Evolutionary conservation across 2,113 vertebrate species (phyloP), one percentile per base, ranked within the genome.

Genomic region (Myocastor coypus): DNA sequence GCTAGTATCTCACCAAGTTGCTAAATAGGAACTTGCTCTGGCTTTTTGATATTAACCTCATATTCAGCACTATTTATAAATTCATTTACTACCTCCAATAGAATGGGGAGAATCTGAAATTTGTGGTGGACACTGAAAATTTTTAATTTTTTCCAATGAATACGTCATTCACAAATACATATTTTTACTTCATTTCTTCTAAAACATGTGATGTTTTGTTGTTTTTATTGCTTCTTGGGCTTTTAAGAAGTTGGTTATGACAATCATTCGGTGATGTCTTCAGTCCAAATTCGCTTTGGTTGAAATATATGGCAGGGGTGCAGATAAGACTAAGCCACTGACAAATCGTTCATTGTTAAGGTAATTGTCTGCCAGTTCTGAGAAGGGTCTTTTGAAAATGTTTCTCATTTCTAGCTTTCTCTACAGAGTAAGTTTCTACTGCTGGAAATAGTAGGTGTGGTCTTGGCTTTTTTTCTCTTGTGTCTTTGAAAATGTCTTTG

Each of bases 181-280:
- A 69, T 0, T 64, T 93, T 71, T 85, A 40, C 2, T 69, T 81
- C 40, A n/a, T 57, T 87, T 5, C 61, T 78, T 89, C 55, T 69
- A 81, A 85, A 64, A 9, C n/a, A 1, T 59, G 26, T 19, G 9
- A 50, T 2, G 0, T 77, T 50, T 92, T 40, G 50, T 80, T 78
- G 17, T 77, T 95, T 64, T 90, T 81, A 64, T 91, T 90, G 30
- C 4, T 75, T 96, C 46, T 91, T 73, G 66, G 73, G 13, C 26
- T 87, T 82, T 24, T 75, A 57, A 37, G 64, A 30, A 46, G 1
- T 81, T 57, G 85, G 85, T 42, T 24, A 12, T 84, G 50, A 71
- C 17, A 46, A 20, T 80, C 12, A 71, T 17, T 80, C 55, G 37
- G 34, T 63, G 12, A n/a, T 52, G 28, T 22, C 55, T 37, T 91